phyloP scores from a whole-genome alignment of 2,888 invertebrate species.

The Lasioglossum villosulum region DNA sequence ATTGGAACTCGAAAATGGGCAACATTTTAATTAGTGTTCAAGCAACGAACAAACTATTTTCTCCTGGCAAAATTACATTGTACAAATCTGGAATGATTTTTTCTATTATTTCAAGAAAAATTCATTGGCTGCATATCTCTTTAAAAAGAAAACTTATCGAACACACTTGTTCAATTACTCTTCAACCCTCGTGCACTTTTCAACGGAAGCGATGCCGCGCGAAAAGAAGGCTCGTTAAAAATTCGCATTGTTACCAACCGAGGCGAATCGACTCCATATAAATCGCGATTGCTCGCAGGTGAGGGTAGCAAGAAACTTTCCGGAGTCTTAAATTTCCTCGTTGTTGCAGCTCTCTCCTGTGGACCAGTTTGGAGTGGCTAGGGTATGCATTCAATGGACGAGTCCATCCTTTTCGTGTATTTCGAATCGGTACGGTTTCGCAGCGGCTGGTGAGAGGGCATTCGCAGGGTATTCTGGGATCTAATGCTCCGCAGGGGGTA shows the following conservation, averaged over 20 bases:
- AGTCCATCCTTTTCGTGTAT: conserved; percentile 1
- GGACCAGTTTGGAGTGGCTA: background rate
- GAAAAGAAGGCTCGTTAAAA: background rate
- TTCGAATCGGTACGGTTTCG: background rate
- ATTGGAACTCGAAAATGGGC: no score
- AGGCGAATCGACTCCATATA: background rate
- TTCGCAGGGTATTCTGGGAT: conserved; percentile 16
- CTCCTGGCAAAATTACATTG: background rate
- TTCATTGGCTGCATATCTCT: no score
- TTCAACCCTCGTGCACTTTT: background rate
- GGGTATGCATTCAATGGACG: background rate
- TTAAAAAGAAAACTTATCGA: no score
- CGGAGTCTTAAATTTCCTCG: background rate
- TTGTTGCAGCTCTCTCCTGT: background rate
- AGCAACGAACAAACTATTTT: no score
- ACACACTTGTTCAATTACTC: no score
- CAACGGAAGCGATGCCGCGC: background rate
- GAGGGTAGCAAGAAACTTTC: background rate
- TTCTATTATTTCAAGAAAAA: no score
- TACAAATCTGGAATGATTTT: no score
- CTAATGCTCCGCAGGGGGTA: conserved; percentile 15
- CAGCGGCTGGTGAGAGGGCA: background rate
- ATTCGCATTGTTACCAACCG: background rate
- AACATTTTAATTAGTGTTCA: background rate
- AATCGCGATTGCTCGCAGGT: background rate